Evolutionary conservation across 2,888 invertebrate genomes (phyloP), one percentile per base, ranked within the genome.

Genomic region (Tupiocoris notatus): DNA sequence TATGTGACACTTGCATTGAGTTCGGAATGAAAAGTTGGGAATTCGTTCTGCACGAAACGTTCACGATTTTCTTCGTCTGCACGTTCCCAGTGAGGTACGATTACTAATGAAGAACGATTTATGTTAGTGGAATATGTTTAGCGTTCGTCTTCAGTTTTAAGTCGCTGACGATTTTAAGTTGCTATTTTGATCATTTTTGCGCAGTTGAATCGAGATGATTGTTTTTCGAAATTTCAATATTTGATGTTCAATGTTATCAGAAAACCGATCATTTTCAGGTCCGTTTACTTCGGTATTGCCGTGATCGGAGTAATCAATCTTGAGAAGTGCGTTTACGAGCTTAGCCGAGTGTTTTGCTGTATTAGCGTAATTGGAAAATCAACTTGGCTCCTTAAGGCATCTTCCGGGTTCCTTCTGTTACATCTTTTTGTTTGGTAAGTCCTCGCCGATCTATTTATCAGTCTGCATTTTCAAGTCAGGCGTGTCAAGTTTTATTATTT

Each of bases 41-140:
- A 18, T 79, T 79, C 64, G 18, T 77, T 20, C 18, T 76, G 18
- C 73, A 77, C 65, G 79, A 79, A 57, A 59, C 77, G 17, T 61
- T 79, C 23, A 76, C 76, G 17, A 67, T 79, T 18, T 79, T 79
- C 61, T 79, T 79, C 59, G 67, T 79, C 39, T 73, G 77, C 21
- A 79, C 77, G 18, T 79, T 74, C 39, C 77, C 79, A 9, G 39
- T 77, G 58, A 77, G 77, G 77, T 78, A 22, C 12, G 9, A 6
- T 57, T 54, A 54, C n/a, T n/a, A n/a, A n/a, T n/a, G n/a, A n/a
- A n/a, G n/a, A n/a, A n/a, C n/a, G n/a, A n/a, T n/a, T n/a, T n/a
- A n/a, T n/a, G n/a, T n/a, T n/a, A n/a, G n/a, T n/a, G n/a, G n/a
- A n/a, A n/a, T n/a, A n/a, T n/a, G n/a, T n/a, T n/a, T n/a, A n/a